A percentile compares a stretch with the other conserved stretches of the same genome.
Evolutionary conservation across 2,888 invertebrate species (phyloP).

Genomic region (Teleiodes luculella): DNA sequence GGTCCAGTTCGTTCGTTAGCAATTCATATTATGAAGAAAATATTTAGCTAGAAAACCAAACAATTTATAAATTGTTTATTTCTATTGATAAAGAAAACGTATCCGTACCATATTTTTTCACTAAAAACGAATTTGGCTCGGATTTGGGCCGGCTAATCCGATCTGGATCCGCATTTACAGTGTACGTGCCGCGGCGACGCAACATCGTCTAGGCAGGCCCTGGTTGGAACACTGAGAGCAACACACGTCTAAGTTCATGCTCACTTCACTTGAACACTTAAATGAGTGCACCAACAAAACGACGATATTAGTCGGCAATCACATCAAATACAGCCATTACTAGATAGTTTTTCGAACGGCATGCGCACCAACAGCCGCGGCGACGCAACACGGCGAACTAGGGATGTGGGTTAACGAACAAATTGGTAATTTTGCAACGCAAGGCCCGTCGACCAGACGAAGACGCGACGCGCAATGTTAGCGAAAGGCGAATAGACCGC

Average conservation of each 20-base stretch:
- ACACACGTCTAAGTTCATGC: slow-evolving; percentile 21
- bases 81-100: not conserved
- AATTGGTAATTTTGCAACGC: slow-evolving; percentile 67
- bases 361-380: slow-evolving; percentile 42
- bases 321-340: not conserved
- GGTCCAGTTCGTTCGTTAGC: too few species aligned
- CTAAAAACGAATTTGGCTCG: slow-evolving; percentile 37
- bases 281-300: not conserved
- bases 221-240: slow-evolving; percentile 12
- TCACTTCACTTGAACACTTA: slow-evolving; percentile 9
- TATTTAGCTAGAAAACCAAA: too few species aligned
- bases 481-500: slow-evolving; percentile 56
- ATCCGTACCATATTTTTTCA: slow-evolving; percentile 52
- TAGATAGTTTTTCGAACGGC: slow-evolving; percentile 43
- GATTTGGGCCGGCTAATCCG: slow-evolving; percentile 43
- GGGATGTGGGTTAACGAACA: slow-evolving; percentile 65
- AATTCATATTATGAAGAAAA: too few species aligned
- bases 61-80: too few species aligned
- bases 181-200: slow-evolving; percentile 67
- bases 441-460: slow-evolving; percentile 41
- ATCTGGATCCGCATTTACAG: slow-evolving; percentile 60
- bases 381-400: slow-evolving; percentile 29
- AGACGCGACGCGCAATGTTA: slow-evolving; percentile 46
- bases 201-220: slow-evolving; percentile 41
- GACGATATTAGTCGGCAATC: not conserved